Evolutionary conservation across 2,888 invertebrate genomes (phyloP).

Genomic region (Agelastica alni): DNA sequence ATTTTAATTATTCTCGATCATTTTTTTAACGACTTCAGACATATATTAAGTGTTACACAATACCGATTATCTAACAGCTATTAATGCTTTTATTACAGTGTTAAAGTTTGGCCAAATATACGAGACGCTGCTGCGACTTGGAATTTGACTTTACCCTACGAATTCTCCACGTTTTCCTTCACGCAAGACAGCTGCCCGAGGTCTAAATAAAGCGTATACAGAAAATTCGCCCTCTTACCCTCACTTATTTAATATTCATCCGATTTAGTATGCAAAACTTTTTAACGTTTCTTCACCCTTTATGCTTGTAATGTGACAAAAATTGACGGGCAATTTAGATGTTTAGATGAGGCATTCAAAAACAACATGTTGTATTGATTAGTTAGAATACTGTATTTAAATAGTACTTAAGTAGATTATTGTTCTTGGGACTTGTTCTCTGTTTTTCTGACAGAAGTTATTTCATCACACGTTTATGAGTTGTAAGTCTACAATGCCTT

Average conservation of each 20-base stretch:
- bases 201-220: slow-evolving; percentile 9
- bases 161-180: slow-evolving; percentile 1
- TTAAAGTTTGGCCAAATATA: too few species aligned
- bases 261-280: slow-evolving; percentile 33
- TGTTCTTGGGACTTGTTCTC: too few species aligned
- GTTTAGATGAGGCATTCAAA: background rate
- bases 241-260: slow-evolving; percentile 30
- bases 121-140: slow-evolving; percentile 1
- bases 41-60: too few species aligned
- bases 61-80: too few species aligned
- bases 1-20: too few species aligned
- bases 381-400: too few species aligned
- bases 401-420: too few species aligned
- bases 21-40: too few species aligned
- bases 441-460: background rate
- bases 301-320: slow-evolving; percentile 2
- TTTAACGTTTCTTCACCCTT: slow-evolving; percentile 27
- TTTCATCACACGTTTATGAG: too few species aligned
- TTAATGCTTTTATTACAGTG: too few species aligned
- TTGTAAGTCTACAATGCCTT: too few species aligned
- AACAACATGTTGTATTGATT: background rate
- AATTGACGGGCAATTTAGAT: slow-evolving; percentile 10
- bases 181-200: slow-evolving; percentile 10
- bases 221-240: slow-evolving; percentile 10
- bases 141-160: slow-evolving; percentile 4